Percentiles rank a stretch among this genome's conserved stretches.
Evolutionary conservation across 2,113 vertebrate species (phyloP).

Genomic region (Diphyllodes magnificus): DNA sequence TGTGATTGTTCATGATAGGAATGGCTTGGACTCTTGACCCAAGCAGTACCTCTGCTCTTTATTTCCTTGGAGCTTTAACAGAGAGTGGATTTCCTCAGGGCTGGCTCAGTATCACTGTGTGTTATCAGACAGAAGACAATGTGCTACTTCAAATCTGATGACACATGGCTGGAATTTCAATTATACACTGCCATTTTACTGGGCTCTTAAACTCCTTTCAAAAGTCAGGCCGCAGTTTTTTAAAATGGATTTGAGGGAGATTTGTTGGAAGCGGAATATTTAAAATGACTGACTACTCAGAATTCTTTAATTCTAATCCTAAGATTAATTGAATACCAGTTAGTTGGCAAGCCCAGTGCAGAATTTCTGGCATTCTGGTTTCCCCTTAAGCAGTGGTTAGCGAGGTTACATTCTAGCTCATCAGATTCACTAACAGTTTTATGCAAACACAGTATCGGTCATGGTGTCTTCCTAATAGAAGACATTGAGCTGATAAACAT

Average conservation of each 20-base stretch:
- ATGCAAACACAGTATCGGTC: background rate
- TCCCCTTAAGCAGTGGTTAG: background rate
- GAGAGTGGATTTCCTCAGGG: constrained; percentile 22
- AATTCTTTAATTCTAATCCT: background rate
- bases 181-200: background rate
- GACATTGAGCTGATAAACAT: background rate
- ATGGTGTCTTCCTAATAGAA: background rate
- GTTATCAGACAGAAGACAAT: background rate
- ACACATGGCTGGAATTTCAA: background rate
- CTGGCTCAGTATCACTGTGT: background rate
- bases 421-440: background rate
- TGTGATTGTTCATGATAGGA: background rate
- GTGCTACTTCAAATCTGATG: background rate
- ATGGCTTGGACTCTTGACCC: background rate
- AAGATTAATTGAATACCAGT: background rate
- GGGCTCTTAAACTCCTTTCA: background rate
- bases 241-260: background rate
- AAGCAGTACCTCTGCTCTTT: background rate
- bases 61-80: background rate
- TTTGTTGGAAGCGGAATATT: background rate
- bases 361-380: background rate
- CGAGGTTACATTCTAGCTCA: background rate
- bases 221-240: background rate
- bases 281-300: background rate
- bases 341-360: background rate